A percentile compares a stretch with the other conserved stretches of the same genome.
Evolutionary conservation across 2,797 vertebrate genomes (phyloP).

Genomic region (Naso thynnoides): DNA sequence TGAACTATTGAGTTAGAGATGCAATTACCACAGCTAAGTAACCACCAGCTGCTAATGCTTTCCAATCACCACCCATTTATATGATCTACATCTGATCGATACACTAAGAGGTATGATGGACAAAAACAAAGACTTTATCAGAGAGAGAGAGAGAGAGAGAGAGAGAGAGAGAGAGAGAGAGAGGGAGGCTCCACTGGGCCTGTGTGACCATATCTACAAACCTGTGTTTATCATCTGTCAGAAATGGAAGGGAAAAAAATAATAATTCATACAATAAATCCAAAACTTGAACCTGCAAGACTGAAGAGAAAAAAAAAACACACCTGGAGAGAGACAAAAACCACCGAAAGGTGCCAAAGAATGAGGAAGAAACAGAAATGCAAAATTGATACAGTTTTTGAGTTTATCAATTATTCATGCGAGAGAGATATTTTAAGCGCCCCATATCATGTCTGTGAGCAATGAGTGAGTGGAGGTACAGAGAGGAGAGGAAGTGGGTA

Average conservation of each 20-base stretch:
- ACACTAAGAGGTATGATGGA: conserved; percentile 33
- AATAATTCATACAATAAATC: not conserved
- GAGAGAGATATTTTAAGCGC: conserved; percentile 77
- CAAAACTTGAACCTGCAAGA: not conserved
- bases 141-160: conserved; percentile 13
- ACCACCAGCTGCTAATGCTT: conserved; percentile 42
- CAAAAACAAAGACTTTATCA: conserved; percentile 7
- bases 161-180: conserved; percentile 19
- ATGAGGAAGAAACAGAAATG: conserved; percentile 5
- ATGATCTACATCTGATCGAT: conserved; percentile 46
- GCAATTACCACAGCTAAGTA: conserved; percentile 35
- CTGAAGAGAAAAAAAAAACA: not conserved
- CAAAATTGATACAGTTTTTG: conserved; percentile 38
- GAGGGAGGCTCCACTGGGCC: conserved; percentile 18
- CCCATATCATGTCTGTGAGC: conserved; percentile 69
- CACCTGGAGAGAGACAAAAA: conserved; percentile 11
- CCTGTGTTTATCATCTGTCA: not conserved
- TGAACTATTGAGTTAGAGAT: conserved; percentile 22
- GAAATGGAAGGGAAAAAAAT: not conserved
- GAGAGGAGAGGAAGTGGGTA: conserved; percentile 38
- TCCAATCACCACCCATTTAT: conserved; percentile 47
- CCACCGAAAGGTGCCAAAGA: not conserved
- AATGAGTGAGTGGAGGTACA: conserved; percentile 51
- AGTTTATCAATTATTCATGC: conserved; percentile 77
- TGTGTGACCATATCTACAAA: conserved; percentile 14